Evolutionary conservation across 2,888 invertebrate genomes (phyloP), one percentile per base, ranked within the genome.

Genomic region (Plebejus argus): DNA sequence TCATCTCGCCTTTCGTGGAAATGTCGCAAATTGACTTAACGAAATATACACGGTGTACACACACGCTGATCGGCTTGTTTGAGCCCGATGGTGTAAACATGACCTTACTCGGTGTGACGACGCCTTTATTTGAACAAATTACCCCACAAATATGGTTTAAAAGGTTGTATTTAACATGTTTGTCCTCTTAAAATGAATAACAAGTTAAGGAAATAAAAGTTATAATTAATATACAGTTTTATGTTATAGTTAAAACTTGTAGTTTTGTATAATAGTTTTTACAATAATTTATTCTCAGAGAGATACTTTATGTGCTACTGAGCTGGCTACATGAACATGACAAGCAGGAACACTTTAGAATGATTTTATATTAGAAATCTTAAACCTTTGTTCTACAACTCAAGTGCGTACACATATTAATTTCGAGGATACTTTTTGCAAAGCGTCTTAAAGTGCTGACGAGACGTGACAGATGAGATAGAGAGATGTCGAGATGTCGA

Each of bases 61-160:
- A 87, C 79, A 79, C 81, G 82, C 84, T 86, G 88, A 87, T 84
- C 83, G 82, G 83, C 81, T 81, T 92, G 89, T 91, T 91, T 91
- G 90, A 89, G 88, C 87, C 91, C 90, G 91, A 92, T 91, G 91
- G 86, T 89, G 93, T 93, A 92, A 93, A 93, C 89, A 92, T 79
- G 85, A 84, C 86, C 87, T 87, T 84, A 85, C 86, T 83, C 90
- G 90, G 91, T 85, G 91, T 88, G 87, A 83, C 86, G 86, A 87
- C 88, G 85, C 85, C 86, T 87, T 87, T 88, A 86, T 88, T 88
- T 88, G 87, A 85, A 84, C 84, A 83, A 86, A 88, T 90, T 86
- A 87, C 86, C 74, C 74, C 53, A 74, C 74, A 74, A 49, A 74
- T 74, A 74, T 71, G 71, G 71, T 71, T 71, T 71, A 71, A 71